These are phyloP conservation scores for Pygmarrhopalites habei DNA, from an alignment of 1,140 invertebrate genomes.

Conservation along the genomic window DNA sequence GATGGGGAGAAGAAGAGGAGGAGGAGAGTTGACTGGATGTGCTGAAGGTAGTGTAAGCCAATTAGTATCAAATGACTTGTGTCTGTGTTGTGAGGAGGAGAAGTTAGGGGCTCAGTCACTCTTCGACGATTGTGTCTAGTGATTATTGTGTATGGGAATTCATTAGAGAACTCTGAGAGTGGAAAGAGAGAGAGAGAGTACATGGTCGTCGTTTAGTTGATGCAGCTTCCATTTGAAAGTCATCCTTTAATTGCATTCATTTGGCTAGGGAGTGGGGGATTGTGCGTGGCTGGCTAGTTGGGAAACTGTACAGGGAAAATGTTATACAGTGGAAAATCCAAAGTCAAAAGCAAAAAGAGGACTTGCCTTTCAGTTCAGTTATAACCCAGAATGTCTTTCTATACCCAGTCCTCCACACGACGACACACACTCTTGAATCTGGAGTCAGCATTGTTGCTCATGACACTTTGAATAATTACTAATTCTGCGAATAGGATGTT, in stretches of 20 bases:
- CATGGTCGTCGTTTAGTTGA: neutral
- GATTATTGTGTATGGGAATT: conserved; percentile 17
- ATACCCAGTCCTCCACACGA: too few species aligned
- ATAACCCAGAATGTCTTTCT: too few species aligned
- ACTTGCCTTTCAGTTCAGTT: too few species aligned
- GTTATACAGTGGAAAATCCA: too few species aligned
- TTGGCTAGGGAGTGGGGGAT: conserved; percentile 1
- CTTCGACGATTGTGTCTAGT: neutral
- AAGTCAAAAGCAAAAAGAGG: too few species aligned
- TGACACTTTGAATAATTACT: conserved; percentile 34
- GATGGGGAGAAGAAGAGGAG: too few species aligned
- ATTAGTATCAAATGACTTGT: conserved; percentile 18
- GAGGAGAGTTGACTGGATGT: too few species aligned
- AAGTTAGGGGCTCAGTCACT: neutral
- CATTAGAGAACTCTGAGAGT: too few species aligned
- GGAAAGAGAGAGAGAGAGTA: neutral
- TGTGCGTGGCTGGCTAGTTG: conserved; percentile 8
- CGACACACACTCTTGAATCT: too few species aligned
- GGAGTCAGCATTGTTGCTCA: conserved; percentile 25
- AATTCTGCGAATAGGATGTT: conserved; percentile 26
- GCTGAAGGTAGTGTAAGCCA: conserved; percentile 2
- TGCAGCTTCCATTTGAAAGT: conserved; percentile 22
- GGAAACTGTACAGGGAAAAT: too few species aligned
- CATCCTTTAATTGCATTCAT: conserved; percentile 30
- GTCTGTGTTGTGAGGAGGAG: neutral